Conservation (phyloP, 2,888 invertebrate genomes). For the Timema podura region DNA sequence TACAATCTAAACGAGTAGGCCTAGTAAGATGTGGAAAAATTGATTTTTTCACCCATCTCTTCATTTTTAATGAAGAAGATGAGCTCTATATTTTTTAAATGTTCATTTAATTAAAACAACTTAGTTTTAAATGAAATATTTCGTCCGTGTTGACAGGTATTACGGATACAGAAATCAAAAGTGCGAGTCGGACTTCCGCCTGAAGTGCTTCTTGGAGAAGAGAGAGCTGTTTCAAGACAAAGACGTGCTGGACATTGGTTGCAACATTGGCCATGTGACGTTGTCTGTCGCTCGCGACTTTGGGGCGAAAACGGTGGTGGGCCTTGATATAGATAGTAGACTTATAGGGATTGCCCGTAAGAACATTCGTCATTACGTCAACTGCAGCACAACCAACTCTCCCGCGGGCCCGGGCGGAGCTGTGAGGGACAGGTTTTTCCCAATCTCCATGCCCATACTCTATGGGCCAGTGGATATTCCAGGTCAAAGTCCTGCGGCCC, state of each 20-base stretch:
- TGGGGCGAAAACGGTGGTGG: slow-evolving; percentile 78
- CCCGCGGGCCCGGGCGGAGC: background rate
- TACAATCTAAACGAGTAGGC: too few relatives aligned
- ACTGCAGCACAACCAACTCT: slow-evolving; percentile 34
- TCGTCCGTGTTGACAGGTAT: slow-evolving; percentile 57
- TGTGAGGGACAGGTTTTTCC: slow-evolving; percentile 57
- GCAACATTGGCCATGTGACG: slow-evolving; percentile 95
- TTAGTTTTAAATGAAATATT: too few relatives aligned
- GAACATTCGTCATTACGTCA: slow-evolving; percentile 67
- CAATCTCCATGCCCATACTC: slow-evolving; percentile 81
- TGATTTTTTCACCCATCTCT: too few relatives aligned
- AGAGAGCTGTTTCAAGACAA: slow-evolving; percentile 81
- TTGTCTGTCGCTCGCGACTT: slow-evolving; percentile 83
- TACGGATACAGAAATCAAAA: slow-evolving; percentile 90
- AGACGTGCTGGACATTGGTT: slow-evolving; percentile 94
- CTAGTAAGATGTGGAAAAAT: too few relatives aligned
- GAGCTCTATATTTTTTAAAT: too few relatives aligned
- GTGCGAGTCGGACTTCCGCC: slow-evolving; percentile 74
- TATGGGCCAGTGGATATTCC: slow-evolving; percentile 75
- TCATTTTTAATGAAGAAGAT: too few relatives aligned
- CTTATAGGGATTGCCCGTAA: slow-evolving; percentile 73
- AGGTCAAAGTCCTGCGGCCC: slow-evolving; percentile 41
- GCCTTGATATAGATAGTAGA: slow-evolving; percentile 90
- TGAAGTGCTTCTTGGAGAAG: slow-evolving; percentile 74
- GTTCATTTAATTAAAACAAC: too few relatives aligned